Percentiles rank a stretch among this genome's conserved stretches.
These are phyloP conservation scores for Cottoperca gobio DNA, from an alignment of 2,797 vertebrate species.

Conservation along the genomic window DNA sequence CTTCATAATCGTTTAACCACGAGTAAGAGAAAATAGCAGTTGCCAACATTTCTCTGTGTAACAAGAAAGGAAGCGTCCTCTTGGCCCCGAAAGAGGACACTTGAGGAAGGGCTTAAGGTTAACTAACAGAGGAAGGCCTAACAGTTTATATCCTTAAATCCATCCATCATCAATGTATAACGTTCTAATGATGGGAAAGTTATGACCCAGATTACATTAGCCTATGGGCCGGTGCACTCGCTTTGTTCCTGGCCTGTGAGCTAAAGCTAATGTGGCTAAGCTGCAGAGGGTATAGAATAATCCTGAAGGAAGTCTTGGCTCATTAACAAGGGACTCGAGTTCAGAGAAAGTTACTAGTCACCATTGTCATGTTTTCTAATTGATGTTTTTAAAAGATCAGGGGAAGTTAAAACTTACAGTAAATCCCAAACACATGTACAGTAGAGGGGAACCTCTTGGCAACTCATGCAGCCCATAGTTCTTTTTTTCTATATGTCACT, in stretches of 20 bases:
- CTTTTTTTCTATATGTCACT: constrained; percentile 38
- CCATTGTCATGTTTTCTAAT: constrained; percentile 37
- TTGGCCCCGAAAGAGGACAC: constrained; percentile 44
- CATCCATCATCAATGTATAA: constrained; percentile 64
- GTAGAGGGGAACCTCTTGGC: constrained; percentile 29
- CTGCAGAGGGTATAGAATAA: constrained; percentile 66
- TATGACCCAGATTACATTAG: constrained; percentile 76
- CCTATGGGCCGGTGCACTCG: constrained; percentile 59
- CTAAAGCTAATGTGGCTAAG: constrained; percentile 74
- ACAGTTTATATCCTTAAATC: constrained; percentile 52
- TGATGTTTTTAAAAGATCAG: constrained; percentile 45
- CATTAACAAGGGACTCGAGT: constrained; percentile 63
- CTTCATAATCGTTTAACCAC: constrained; percentile 24
- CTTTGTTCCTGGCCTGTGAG: constrained; percentile 77
- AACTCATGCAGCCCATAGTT: constrained; percentile 16
- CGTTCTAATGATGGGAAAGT: constrained; percentile 76
- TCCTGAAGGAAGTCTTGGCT: constrained; percentile 73
- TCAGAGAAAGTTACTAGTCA: constrained; percentile 58
- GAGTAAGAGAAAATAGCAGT: constrained; percentile 4
- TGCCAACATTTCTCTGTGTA: constrained; percentile 22
- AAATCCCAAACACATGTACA: constrained; percentile 44
- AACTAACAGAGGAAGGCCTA: constrained; percentile 25
- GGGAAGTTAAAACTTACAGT: constrained; percentile 40
- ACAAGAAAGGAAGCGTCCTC: constrained; percentile 52
- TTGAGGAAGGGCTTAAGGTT: constrained; percentile 52